phyloP scores from a whole-genome alignment of 2,113 vertebrate genomes.

The Neolamprologus brichardi region DNA sequence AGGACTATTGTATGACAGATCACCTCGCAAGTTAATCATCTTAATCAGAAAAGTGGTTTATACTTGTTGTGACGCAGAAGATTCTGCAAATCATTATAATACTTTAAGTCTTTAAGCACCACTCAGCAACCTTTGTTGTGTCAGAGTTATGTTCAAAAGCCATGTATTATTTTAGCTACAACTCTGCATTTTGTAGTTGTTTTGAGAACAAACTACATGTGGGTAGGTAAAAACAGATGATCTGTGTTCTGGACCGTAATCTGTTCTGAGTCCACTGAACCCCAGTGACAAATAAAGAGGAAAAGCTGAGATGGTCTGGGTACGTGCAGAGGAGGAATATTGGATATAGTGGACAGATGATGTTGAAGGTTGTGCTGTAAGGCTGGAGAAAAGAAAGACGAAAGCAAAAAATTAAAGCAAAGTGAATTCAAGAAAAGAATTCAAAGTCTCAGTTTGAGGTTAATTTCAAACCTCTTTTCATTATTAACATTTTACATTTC shows the following conservation, averaged over 20 bases:
- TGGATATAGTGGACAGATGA: not conserved
- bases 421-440: not conserved
- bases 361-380: not conserved
- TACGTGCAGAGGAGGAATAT: not conserved
- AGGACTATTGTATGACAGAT: not conserved
- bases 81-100: not conserved
- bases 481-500: not conserved
- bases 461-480: not conserved
- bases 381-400: not conserved
- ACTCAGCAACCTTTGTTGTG: not conserved
- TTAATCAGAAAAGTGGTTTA: not conserved
- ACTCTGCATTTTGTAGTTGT: not conserved
- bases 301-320: not conserved
- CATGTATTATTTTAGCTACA: not conserved
- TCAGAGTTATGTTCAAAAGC: not conserved
- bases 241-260: not conserved
- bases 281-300: not conserved
- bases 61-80: rapidly evolving
- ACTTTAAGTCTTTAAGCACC: not conserved
- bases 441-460: not conserved
- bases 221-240: not conserved
- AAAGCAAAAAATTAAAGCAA: not conserved
- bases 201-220: not conserved
- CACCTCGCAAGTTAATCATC: not conserved
- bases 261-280: not conserved